Percentiles rank a stretch among this genome's conserved stretches.
These are phyloP conservation scores for Steinernema scapterisci DNA, from an alignment of 2,888 invertebrate species.

Conservation along the genomic window DNA sequence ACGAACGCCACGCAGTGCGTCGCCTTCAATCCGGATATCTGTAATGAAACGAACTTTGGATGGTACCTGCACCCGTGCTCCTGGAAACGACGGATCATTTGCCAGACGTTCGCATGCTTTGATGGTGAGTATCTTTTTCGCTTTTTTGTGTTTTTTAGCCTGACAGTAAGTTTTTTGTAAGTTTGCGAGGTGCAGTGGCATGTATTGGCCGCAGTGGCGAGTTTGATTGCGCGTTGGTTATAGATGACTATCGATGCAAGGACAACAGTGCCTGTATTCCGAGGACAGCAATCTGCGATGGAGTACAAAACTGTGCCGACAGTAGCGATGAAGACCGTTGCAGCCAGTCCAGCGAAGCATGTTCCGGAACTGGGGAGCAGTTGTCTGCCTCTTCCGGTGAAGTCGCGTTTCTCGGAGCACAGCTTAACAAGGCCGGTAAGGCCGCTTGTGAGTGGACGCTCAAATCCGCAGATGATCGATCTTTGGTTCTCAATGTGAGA, in stretches of 20 bases:
- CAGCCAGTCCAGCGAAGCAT: background rate
- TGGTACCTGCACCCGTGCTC: conserved; percentile 52
- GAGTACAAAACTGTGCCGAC: conserved; percentile 52
- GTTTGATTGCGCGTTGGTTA: too few species aligned
- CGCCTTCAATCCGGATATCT: conserved; percentile 17
- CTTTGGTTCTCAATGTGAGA: background rate
- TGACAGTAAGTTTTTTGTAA: too few species aligned
- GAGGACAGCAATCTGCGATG: conserved; percentile 45
- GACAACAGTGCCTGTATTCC: conserved; percentile 58
- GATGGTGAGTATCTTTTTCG: conserved; percentile 38
- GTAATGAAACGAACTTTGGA: conserved; percentile 41
- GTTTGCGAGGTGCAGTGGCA: too few species aligned
- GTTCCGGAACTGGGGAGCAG: conserved; percentile 5
- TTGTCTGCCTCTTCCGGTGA: background rate
- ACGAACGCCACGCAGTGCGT: conserved; percentile 28
- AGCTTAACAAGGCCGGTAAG: background rate
- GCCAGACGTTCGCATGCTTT: conserved; percentile 59
- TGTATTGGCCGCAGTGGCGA: too few species aligned
- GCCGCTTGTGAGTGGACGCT: background rate
- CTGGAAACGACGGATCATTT: conserved; percentile 45
- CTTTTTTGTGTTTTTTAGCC: background rate
- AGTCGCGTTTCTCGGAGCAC: background rate
- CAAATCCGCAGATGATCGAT: background rate
- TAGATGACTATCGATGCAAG: conserved; percentile 47
- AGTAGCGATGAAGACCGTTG: conserved; percentile 48